Base-by-base conservation (phyloP, 2,797 vertebrate genomes). In the Gallinago nigripennis region DNA sequence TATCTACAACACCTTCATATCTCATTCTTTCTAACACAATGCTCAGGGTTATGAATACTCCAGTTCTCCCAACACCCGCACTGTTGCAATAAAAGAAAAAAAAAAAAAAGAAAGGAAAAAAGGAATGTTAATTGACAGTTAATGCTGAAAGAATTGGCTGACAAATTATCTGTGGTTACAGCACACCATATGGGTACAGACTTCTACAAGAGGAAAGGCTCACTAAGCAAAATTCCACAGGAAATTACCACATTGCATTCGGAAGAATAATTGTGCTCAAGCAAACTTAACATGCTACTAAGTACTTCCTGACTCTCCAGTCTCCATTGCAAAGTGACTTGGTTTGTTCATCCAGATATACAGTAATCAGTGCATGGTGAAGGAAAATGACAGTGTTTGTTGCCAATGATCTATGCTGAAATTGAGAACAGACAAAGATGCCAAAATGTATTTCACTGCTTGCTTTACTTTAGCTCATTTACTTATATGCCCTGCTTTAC, bases 1-100 rank as follows among this genome's bases (percentile, higher is more conserved):
- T 99, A 98, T 99, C 99, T 98, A 99, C 99, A 95, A 99, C 99
- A 30, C 99, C 99, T 98, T 99, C 99, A 21, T 99, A 99, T 98
- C 99, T 99, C 99, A 99, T 99, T 97, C 99, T 98, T 98, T 99
- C 99, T 98, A 99, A 98, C 92, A 99, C 99, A 57, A 99, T 99
- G 97, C 99, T 99, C 96, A 99, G 98, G n/a, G 99, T 99, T 98
- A 99, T 99, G 98, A 99, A 99, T 95, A 99, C 99, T 92, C 99
- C 99, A 53, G 99, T 99, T 96, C 99, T 99, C 96, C 99, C 99
- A 94, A 99, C 99, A 46, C 99, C 99, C 70, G 99, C 99, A 90
- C 99, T 99, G 96, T 89, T 71, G n/a, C 54, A 95, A 68, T 30
- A 48, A 50, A 73, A 81, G 66, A 46, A 53, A 51, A 94, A 91